phyloP scores from a whole-genome alignment of 2,797 vertebrate genomes.

The Synaphobranchus kaupii region DNA sequence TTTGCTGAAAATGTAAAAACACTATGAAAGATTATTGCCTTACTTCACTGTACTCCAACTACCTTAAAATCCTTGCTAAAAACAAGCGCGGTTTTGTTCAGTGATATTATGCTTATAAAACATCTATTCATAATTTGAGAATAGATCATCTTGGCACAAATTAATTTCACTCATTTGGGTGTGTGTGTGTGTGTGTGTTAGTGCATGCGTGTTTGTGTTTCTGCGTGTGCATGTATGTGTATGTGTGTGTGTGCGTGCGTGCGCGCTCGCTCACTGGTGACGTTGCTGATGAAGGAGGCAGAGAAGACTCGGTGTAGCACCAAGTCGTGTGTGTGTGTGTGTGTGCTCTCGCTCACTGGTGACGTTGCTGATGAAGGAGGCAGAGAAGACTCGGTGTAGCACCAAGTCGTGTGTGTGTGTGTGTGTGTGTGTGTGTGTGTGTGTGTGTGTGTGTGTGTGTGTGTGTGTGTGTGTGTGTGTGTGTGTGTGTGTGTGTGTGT shows the following conservation, averaged over 20 bases:
- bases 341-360: constrained; percentile 71
- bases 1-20: too few relatives aligned
- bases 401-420: constrained; percentile 53
- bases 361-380: constrained; percentile 83
- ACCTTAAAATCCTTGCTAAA: too few relatives aligned
- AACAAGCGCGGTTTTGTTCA: too few relatives aligned
- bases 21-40: too few relatives aligned
- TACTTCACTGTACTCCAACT: too few relatives aligned
- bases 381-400: constrained; percentile 84
- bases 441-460: too few relatives aligned
- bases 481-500: not conserved
- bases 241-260: not conserved
- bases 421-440: not conserved
- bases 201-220: not conserved
- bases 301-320: constrained; percentile 86
- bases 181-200: not conserved
- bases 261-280: constrained; percentile 75
- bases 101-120: too few relatives aligned
- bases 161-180: not conserved
- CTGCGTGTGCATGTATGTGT: not conserved
- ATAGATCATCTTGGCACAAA: too few relatives aligned
- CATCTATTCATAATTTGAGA: too few relatives aligned
- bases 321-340: constrained; percentile 41
- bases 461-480: not conserved
- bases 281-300: constrained; percentile 81